Evolutionary conservation across 2,113 vertebrate species (phyloP).

Genomic region (Ranitomeya variabilis): DNA sequence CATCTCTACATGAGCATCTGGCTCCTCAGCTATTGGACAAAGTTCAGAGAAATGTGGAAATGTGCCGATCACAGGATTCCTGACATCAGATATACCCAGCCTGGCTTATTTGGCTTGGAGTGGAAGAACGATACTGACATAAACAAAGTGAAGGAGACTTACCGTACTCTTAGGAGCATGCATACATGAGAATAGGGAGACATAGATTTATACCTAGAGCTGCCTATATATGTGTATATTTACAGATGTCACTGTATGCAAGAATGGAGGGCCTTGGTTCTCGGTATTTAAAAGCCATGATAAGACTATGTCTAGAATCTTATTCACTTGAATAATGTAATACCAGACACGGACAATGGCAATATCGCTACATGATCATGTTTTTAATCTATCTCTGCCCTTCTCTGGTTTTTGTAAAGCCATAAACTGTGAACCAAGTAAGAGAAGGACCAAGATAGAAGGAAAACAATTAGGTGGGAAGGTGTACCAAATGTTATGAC

Average conservation of each 20-base stretch:
- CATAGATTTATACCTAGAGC: not conserved
- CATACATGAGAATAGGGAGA: not conserved
- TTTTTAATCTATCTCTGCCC: too few species aligned
- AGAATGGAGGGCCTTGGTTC: too few species aligned
- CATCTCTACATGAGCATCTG: conserved; percentile 22
- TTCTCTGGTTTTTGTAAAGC: too few species aligned
- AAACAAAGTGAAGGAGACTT: conserved; percentile 2
- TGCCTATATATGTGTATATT: not conserved
- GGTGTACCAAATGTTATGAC: too few species aligned
- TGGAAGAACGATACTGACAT: conserved; percentile 11
- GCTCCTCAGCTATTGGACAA: conserved; percentile 25
- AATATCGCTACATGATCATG: too few species aligned
- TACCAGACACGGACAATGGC: too few species aligned
- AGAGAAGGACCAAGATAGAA: too few species aligned
- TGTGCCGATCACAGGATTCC: conserved; percentile 36
- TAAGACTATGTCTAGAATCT: too few species aligned
- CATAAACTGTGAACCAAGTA: too few species aligned
- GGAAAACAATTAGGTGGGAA: too few species aligned
- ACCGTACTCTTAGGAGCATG: not conserved
- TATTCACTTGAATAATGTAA: too few species aligned
- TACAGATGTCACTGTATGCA: not conserved
- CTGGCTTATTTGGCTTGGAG: not conserved
- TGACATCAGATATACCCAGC: conserved; percentile 33
- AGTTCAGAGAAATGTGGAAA: conserved; percentile 46
- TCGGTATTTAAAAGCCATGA: too few species aligned